Base-by-base conservation (phyloP, 2,113 vertebrate genomes). In the Aegotheles bennettii region DNA sequence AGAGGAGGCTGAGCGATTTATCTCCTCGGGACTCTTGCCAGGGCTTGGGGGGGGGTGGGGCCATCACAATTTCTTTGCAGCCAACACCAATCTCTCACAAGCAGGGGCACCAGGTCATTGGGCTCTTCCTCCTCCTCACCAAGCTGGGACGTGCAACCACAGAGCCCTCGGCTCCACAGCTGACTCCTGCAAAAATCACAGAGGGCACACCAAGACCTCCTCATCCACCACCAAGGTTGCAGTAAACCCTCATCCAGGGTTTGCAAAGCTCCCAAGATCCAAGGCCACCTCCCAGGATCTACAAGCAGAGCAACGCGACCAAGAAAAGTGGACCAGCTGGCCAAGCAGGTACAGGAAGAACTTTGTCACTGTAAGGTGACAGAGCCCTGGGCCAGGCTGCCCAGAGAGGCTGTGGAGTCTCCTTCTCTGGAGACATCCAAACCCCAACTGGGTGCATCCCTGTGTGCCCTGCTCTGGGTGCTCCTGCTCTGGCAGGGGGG, bases 1-100 rank as follows among this genome's bases (percentile, higher is more conserved):
- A 95, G 89, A 59, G 33, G 59, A 89, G 87, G 21, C 45, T 1
- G 68, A 90, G 64, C 3, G 8, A 16, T 71, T 89, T 92, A 94
- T 93, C 94, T 38, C 3, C 84, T 68, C 81, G 87, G 95, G 87
- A 48, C 13, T 13, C 53, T 4, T 36, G 61, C 95, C 96, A 92
- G 76, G 68, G 38, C 17, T 18, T 29, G 79, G 94, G 87, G 74
- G 85, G 82, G 79, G 94, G 87, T 70, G 85, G 82, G 82, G 70
- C 82, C 90, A 80, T 68, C 85, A 10, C 54, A 57, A 28, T 33
- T 48, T 94, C n/a, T 53, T 78, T 79, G 85, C 76, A 86, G 74
- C 42, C 50, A 40, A 59, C 53, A 14, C 1, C 0, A 9, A 45
- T 16, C 54, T 86, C 47, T 43, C 43, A 53, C 56, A 21, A 33